A percentile compares a stretch with the other conserved stretches of the same genome.
phyloP scores from a whole-genome alignment of 2,888 invertebrate genomes.

The Amphipyra tragopoginis region DNA sequence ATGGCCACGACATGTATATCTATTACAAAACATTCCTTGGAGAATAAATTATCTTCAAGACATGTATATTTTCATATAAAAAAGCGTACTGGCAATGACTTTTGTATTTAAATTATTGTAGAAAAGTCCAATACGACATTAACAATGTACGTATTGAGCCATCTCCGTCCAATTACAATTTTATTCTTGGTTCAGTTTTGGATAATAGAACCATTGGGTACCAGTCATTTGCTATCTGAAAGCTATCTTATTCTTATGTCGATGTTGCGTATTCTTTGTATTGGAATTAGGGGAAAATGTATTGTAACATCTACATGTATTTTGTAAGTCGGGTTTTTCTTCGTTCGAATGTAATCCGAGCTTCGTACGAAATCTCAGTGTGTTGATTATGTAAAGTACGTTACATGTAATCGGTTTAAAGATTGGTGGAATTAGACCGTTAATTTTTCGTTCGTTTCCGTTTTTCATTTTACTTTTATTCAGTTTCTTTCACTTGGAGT shows the following conservation, averaged over 20 bases:
- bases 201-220: not conserved
- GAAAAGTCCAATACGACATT: too few species aligned
- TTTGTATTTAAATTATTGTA: too few species aligned
- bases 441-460: too few species aligned
- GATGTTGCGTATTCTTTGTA: not conserved
- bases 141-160: not conserved
- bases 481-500: too few species aligned
- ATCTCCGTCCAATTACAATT: not conserved
- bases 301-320: not conserved
- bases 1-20: too few species aligned
- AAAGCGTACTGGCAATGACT: too few species aligned
- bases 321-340: slow-evolving; percentile 3
- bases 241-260: not conserved
- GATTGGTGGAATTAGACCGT: not conserved
- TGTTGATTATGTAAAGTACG: slow-evolving; percentile 17
- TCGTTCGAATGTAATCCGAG: slow-evolving; percentile 25
- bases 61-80: too few species aligned
- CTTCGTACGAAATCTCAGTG: slow-evolving; percentile 9
- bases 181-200: slow-evolving; percentile 1
- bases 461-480: too few species aligned
- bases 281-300: not conserved
- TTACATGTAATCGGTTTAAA: slow-evolving; percentile 27
- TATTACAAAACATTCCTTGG: too few species aligned
- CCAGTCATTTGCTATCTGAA: not conserved
- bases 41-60: too few species aligned